A percentile compares a stretch with the other conserved stretches of the same genome.
These are phyloP conservation scores for Campoletis raptor DNA, from an alignment of 2,888 invertebrate genomes.

Conservation along the genomic window DNA sequence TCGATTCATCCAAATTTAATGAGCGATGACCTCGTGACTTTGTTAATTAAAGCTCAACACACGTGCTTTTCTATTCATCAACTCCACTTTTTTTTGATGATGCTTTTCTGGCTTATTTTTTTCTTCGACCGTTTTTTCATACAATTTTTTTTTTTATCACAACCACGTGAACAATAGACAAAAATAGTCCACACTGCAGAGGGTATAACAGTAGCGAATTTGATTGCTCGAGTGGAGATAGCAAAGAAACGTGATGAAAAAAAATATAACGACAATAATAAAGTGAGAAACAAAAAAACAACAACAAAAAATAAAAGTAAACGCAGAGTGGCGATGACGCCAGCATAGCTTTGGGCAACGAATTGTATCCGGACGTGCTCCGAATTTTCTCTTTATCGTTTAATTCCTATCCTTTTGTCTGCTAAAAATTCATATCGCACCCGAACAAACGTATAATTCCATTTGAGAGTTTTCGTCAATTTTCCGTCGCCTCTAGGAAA, in stretches of 20 bases:
- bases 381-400: slow-evolving; percentile 31
- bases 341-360: slow-evolving; percentile 30
- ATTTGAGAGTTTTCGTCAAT: slow-evolving; percentile 5
- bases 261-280: slow-evolving; percentile 44
- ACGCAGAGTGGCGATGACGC: slow-evolving; percentile 5
- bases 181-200: slow-evolving; percentile 6
- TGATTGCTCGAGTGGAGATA: slow-evolving; percentile 50
- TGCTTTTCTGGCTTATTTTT: background rate
- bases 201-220: slow-evolving; percentile 11
- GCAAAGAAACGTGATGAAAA: slow-evolving; percentile 48
- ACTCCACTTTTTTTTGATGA: background rate
- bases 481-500: background rate
- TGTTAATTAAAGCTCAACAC: background rate
- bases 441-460: slow-evolving; percentile 34
- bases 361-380: slow-evolving; percentile 10
- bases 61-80: slow-evolving; percentile 8
- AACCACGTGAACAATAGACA: slow-evolving; percentile 18
- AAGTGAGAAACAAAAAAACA: slow-evolving; percentile 1
- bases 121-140: background rate
- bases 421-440: slow-evolving; percentile 46
- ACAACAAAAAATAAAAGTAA: slow-evolving; percentile 7
- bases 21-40: slow-evolving; percentile 1
- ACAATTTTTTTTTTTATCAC: slow-evolving; percentile 12
- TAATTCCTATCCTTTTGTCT: slow-evolving; percentile 57
- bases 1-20: background rate